A percentile compares a stretch with the other conserved stretches of the same genome.
Conservation (phyloP, 1,140 invertebrate species). For the Neodiprion virginianus region DNA sequence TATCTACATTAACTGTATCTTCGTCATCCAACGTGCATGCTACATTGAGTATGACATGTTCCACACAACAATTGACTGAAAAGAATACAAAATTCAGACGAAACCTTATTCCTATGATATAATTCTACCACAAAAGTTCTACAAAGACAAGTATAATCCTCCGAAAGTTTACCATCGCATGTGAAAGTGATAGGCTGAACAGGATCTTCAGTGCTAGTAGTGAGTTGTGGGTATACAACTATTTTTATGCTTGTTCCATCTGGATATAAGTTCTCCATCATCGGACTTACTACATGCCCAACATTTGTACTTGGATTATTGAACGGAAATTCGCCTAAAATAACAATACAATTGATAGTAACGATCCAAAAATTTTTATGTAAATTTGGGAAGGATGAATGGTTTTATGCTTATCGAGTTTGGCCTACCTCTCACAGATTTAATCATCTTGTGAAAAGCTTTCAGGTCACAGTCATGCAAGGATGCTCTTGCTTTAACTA, state of each 20-base stretch:
- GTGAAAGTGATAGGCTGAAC: conserved; percentile 76
- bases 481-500: conserved; percentile 68
- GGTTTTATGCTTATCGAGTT: conserved; percentile 4
- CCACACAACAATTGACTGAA: conserved; percentile 83
- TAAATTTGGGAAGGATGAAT: conserved; percentile 6
- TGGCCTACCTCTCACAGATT: conserved; percentile 72
- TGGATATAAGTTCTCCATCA: conserved; percentile 78
- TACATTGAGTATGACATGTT: conserved; percentile 88
- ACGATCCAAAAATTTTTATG: neutral
- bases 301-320: conserved; percentile 77
- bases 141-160: conserved; percentile 11
- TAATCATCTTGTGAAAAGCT: conserved; percentile 82
- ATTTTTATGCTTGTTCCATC: conserved; percentile 86
- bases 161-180: conserved; percentile 75
- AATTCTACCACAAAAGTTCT: conserved; percentile 12
- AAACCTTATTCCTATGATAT: neutral
- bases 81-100: conserved; percentile 36
- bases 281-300: conserved; percentile 82
- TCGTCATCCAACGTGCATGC: conserved; percentile 81
- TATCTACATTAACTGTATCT: conserved; percentile 69
- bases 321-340: conserved; percentile 73
- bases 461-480: conserved; percentile 76
- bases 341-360: conserved; percentile 31
- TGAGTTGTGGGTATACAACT: conserved; percentile 75
- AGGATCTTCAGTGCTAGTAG: conserved; percentile 57